Evolutionary conservation across 2,888 invertebrate species (phyloP), one percentile per base, ranked within the genome.

Genomic region (Nezara viridula): DNA sequence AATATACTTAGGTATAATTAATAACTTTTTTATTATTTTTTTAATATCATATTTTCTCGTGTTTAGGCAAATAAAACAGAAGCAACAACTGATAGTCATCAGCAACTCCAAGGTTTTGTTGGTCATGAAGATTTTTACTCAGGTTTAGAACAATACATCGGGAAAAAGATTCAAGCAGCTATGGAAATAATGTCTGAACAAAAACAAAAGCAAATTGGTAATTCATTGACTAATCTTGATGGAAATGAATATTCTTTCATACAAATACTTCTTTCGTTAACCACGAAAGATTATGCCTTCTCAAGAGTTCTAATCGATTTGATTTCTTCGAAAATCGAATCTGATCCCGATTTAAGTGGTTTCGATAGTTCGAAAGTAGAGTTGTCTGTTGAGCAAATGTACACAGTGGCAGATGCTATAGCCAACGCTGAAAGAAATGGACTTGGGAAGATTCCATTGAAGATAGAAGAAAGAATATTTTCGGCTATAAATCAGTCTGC

Each of bases 271-370:
- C 44, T 81, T 44, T 21, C 81, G 2, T 21, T 81, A 16, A 47
- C 44, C 14, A 81, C 81, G 24, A 47, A 81, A n/a, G 81, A 81
- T 16, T 81, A 81, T n/a, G 81, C 81, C 14, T 81, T 81, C 81
- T 81, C 81, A 24, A 81, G 81, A 81, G 44, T 81, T 12, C 37
- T 81, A 12, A 40, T 81, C n/a, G 81, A 81, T 81, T n/a, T 81
- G 12, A 47, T 81, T 16, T 12, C 81, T n/a, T 81, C 81, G 1
- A 81, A 81, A n/a, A n/a, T 81, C 14, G 81, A 40, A n/a, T 37
- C n/a, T n/a, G 81, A 81, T 44, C 10, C 44, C 3, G 4, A 44
- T 44, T 16, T 81, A 19, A 44, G 81, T n/a, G n/a, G n/a, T n/a
- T 47, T 40, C 3, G 81, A 40, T 14, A n/a, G 40, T 47, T n/a